phyloP scores from a whole-genome alignment of 2,113 vertebrate species.

The Aptenodytes patagonicus region DNA sequence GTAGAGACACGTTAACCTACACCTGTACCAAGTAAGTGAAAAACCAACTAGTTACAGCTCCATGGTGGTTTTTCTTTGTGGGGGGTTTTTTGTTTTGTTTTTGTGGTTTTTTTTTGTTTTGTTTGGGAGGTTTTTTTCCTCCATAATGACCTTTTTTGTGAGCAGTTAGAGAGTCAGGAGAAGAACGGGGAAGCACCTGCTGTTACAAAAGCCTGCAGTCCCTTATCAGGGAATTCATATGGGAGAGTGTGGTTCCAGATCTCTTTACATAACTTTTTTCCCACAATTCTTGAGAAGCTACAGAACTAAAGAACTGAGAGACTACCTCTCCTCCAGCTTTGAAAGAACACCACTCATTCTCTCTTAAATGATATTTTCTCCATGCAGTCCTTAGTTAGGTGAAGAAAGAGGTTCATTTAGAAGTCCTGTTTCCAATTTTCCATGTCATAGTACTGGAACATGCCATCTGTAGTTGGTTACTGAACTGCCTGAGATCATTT shows the following conservation, averaged over 20 bases:
- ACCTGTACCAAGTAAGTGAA: background rate
- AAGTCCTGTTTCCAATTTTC: background rate
- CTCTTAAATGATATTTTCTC: background rate
- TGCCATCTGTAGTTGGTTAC: background rate
- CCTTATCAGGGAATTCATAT: background rate
- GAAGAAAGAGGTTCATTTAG: background rate
- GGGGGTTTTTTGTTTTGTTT: no score
- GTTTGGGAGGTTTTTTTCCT: background rate
- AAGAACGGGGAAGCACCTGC: background rate
- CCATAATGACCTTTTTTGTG: background rate
- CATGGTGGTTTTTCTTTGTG: background rate
- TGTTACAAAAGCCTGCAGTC: background rate
- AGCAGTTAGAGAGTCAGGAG: background rate
- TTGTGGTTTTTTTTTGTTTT: background rate
- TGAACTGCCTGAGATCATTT: background rate
- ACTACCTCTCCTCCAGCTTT: background rate
- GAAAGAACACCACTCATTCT: background rate
- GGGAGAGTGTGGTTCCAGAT: background rate
- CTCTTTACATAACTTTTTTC: background rate
- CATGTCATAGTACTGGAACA: background rate
- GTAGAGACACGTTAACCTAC: background rate
- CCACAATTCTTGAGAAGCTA: background rate
- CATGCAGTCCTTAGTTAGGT: background rate
- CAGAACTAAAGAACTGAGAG: background rate
- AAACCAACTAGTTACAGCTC: background rate